Base-by-base conservation (phyloP, 2,113 vertebrate genomes). In the Chaetodon trifascialis region DNA sequence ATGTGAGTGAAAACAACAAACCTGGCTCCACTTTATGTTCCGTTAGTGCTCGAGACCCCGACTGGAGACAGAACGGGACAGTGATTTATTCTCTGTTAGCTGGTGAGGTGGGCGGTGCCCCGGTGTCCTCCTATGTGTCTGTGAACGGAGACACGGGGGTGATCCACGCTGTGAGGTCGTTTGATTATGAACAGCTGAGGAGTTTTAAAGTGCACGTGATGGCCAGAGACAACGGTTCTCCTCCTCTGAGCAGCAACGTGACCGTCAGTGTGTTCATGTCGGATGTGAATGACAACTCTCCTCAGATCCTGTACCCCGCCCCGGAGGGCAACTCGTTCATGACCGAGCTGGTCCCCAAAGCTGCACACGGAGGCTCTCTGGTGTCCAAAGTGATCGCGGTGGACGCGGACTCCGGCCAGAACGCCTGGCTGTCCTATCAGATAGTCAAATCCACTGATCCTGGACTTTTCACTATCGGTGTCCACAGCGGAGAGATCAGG, bases 301-400 rank as follows among this genome's bases (percentile, higher is more conserved):
- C 94, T 21, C 89, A 93, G 56, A 95, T 96, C 11, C 82, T 96
- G 34, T 94, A 95, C 62, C 95, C 95, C 0, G 72, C 76, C 73
- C 73, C 89, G 11, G 73, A 83, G 0, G 92, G 92, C 9, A 92
- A 84, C 1, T 94, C 95, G 19, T 92, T 94, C 0, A 90, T 94
- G 4, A 90, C 94, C 23, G 95, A 96, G 82, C 83, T 96, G 64
- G 93, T 95, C 1, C 93, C 95, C 23, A 92, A 88, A 49, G 93
- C 92, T 10, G 93, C 94, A 38, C 92, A 95, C 15, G 92, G 90
- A 67, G 75, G 75, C 64, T 77, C 75, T 77, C 87, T 96, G 79
- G 93, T 96, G 21, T 95, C 95, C 63, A 96, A 96, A 67, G 94
- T 95, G 46, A 94, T 96, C 8, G 92, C 93, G 34, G 93, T 94